These are phyloP conservation scores for Bombus ignitus DNA, from an alignment of 1,140 invertebrate species.

Conservation along the genomic window DNA sequence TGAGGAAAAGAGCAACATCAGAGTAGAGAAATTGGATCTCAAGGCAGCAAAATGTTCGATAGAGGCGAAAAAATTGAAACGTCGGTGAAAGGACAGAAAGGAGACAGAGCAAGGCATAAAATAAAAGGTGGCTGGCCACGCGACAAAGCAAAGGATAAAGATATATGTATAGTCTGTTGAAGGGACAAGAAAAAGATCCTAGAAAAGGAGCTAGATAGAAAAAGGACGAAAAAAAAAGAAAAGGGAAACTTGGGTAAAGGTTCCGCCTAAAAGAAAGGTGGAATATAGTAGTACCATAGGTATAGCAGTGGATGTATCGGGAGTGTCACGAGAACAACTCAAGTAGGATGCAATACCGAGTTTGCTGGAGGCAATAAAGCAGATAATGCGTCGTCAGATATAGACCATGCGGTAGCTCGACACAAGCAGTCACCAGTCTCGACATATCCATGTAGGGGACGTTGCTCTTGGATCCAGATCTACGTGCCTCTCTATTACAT, in stretches of 20 bases:
- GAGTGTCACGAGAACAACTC: slow-evolving; percentile 25
- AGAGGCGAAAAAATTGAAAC: slow-evolving; percentile 25
- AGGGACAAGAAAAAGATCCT: not conserved
- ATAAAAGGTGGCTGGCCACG: not conserved
- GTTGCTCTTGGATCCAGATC: slow-evolving; percentile 58
- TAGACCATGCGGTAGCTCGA: slow-evolving; percentile 26
- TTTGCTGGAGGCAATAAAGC: slow-evolving; percentile 38
- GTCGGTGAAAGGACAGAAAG: not conserved
- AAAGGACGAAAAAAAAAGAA: not conserved
- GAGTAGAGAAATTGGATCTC: slow-evolving; percentile 14
- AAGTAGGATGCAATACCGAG: slow-evolving; percentile 26
- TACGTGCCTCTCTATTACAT: slow-evolving; percentile 8
- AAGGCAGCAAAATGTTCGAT: not conserved
- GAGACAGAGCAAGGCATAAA: not conserved
- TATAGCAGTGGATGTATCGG: slow-evolving; percentile 24
- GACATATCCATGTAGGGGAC: slow-evolving; percentile 48
- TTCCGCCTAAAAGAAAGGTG: not conserved
- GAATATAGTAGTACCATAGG: not conserved
- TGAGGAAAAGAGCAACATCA: not conserved
- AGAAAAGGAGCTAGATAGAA: not conserved
- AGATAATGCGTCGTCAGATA: slow-evolving; percentile 63
- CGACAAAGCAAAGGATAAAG: not conserved
- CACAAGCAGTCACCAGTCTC: not conserved
- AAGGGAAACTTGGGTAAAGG: not conserved
- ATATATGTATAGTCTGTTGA: not conserved